These are phyloP conservation scores for Solenodon paradoxus DNA, from an alignment of 2,113 vertebrate genomes.

Conservation along the genomic window DNA sequence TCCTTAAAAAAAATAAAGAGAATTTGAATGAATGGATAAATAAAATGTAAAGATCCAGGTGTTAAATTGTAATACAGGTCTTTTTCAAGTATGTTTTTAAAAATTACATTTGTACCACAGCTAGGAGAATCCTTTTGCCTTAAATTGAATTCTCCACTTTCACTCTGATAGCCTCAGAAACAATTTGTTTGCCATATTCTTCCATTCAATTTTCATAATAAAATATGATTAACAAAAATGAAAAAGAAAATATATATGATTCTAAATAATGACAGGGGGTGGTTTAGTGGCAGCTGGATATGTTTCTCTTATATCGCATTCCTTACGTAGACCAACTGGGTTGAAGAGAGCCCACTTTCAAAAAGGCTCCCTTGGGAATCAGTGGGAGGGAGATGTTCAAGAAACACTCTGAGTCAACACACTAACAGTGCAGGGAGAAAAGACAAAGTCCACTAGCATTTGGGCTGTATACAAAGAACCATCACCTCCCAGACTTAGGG, in stretches of 20 bases:
- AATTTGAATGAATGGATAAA: background rate
- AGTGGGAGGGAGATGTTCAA: constrained; percentile 27
- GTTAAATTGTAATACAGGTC: background rate
- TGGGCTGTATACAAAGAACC: constrained; percentile 43
- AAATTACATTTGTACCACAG: background rate
- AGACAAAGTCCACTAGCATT: background rate
- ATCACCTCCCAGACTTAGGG: constrained; percentile 40
- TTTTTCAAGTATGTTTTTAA: background rate
- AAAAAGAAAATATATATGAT: constrained; percentile 47
- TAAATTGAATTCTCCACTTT: background rate
- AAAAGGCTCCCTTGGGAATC: constrained; percentile 36
- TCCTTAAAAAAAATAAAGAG: too few relatives aligned
- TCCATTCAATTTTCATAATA: background rate
- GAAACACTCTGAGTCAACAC: constrained; percentile 29
- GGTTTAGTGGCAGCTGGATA: background rate
- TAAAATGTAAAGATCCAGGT: background rate
- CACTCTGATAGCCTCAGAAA: background rate
- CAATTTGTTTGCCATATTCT: background rate
- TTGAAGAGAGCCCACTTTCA: background rate
- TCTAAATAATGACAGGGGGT: constrained; percentile 35
- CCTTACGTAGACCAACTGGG: background rate
- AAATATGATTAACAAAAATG: background rate
- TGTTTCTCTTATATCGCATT: background rate
- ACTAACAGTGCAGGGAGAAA: constrained; percentile 43
- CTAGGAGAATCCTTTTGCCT: background rate